A percentile compares a stretch with the other conserved stretches of the same genome.
Conservation (phyloP, 2,113 vertebrate species). For the Callithrix jacchus region DNA sequence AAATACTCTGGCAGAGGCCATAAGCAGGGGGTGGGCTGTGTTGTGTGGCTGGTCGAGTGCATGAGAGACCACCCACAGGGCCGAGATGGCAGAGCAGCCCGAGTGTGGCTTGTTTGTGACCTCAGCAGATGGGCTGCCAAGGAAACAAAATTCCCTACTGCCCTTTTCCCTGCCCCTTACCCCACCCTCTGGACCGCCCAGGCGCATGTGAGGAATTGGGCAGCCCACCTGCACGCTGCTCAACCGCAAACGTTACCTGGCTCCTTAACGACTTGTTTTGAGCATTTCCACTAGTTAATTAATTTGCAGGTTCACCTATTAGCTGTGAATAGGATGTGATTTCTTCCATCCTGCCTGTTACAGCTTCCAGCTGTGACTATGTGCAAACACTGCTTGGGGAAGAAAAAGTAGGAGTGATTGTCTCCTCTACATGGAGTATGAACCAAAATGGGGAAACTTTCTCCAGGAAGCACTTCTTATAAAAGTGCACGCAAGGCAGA, state of each 20-base stretch:
- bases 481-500: not conserved
- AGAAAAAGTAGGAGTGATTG: not conserved
- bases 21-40: not conserved
- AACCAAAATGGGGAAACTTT: not conserved
- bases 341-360: slow-evolving; percentile 23
- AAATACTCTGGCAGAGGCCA: slow-evolving; percentile 36
- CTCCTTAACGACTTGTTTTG: not conserved
- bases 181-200: not conserved
- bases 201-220: not conserved
- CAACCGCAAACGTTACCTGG: not conserved
- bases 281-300: not conserved
- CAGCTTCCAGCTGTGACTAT: not conserved
- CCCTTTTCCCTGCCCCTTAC: not conserved
- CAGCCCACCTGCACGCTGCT: not conserved
- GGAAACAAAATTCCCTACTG: not conserved
- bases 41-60: not conserved
- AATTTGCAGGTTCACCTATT: not conserved
- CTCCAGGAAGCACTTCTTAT: not conserved
- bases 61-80: slow-evolving; percentile 56
- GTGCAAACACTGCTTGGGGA: not conserved
- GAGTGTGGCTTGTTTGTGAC: not conserved
- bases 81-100: not conserved
- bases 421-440: not conserved
- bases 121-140: slow-evolving; percentile 48
- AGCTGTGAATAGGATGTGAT: not conserved